phyloP scores from a whole-genome alignment of 1,140 invertebrate species.

The Philotrypesis tridentata region DNA sequence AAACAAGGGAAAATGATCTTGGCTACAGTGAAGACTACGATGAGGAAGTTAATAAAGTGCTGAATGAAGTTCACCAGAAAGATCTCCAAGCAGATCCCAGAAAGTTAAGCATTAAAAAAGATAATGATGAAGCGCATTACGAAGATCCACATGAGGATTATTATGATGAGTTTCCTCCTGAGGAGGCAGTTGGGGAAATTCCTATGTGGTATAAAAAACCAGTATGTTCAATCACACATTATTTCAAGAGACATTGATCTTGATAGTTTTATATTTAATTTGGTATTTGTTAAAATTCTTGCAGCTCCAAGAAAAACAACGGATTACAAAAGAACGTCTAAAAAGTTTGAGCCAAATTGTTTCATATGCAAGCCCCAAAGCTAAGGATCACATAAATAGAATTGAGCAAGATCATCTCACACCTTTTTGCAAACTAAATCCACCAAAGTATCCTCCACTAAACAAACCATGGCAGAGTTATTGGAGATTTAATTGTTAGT shows the following conservation, averaged over 20 bases:
- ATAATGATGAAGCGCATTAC: not conserved
- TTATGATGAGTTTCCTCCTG: constrained; percentile 36
- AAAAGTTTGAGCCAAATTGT: constrained; percentile 21
- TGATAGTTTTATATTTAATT: not conserved
- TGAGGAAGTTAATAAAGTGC: constrained; percentile 23
- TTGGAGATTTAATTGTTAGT: constrained; percentile 47
- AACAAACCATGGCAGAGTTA: constrained; percentile 37
- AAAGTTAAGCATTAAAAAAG: not conserved
- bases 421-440: constrained; percentile 45
- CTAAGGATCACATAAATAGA: constrained; percentile 22
- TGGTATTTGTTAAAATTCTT: constrained; percentile 7
- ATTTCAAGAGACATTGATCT: not conserved
- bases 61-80: constrained; percentile 21
- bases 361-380: not conserved
- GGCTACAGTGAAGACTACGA: constrained; percentile 20
- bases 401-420: constrained; percentile 42
- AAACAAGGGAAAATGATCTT: not conserved
- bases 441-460: constrained; percentile 34
- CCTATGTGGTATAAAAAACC: constrained; percentile 30
- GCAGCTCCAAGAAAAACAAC: constrained; percentile 40
- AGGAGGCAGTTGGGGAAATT: not conserved
- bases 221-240: constrained; percentile 13
- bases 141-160: constrained; percentile 34
- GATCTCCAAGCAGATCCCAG: not conserved
- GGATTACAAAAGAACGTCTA: constrained; percentile 18